phyloP scores from a whole-genome alignment of 2,888 invertebrate genomes.

The Osmoderma eremita region DNA sequence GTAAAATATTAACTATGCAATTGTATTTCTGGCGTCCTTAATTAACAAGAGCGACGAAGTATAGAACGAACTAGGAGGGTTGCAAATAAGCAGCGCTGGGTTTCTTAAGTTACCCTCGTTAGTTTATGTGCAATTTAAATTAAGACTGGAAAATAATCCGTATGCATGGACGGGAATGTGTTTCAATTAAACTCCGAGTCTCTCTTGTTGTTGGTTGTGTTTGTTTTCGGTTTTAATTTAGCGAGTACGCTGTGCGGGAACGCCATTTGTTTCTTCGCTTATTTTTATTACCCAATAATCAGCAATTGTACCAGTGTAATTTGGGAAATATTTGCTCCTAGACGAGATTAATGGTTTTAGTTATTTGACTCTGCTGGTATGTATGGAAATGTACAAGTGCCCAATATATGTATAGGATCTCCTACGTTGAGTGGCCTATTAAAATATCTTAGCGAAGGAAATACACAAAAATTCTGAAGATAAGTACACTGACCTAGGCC shows the following conservation, averaged over 20 bases:
- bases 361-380: neutral
- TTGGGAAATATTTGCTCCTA: too few species aligned
- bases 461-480: too few species aligned
- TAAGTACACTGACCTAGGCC: too few species aligned
- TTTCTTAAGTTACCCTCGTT: constrained; percentile 36
- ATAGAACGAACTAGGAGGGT: neutral
- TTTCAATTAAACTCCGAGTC: constrained; percentile 32
- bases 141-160: constrained; percentile 34
- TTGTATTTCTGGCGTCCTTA: constrained; percentile 27
- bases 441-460: too few species aligned
- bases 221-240: constrained; percentile 35
- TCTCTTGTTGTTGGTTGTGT: constrained; percentile 16
- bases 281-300: neutral
- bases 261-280: neutral
- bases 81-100: constrained; percentile 10
- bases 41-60: constrained; percentile 22
- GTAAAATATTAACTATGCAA: constrained; percentile 33
- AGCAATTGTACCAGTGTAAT: too few species aligned
- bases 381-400: too few species aligned
- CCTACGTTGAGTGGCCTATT: too few species aligned
- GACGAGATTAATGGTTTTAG: neutral
- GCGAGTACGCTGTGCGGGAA: constrained; percentile 3
- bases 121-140: constrained; percentile 38
- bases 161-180: constrained; percentile 33
- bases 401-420: too few species aligned